Base-by-base conservation (phyloP, 2,888 invertebrate species). In the Athripsodes cinereus region DNA sequence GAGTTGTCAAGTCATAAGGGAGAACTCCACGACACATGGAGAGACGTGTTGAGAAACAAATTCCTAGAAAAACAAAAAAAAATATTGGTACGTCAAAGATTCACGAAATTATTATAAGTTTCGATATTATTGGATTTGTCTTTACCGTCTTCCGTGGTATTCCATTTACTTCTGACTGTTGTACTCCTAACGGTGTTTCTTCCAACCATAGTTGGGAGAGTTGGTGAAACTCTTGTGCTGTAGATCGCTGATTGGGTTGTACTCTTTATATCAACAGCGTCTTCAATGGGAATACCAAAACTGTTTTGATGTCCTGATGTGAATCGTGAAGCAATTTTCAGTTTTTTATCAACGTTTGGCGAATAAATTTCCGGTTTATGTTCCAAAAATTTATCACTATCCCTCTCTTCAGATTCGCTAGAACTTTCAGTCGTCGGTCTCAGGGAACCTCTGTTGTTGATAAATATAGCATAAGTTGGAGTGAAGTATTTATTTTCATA, bases 1-100 rank as follows among this genome's bases (percentile, higher is more conserved):
- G 67, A 10, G 81, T 81, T 1, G 86, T 84, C 63, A 85, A 69
- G 70, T 85, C 85, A 67, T 86, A 86, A 0, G 84, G 84, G n/a
- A 85, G 70, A 2, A 85, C 78, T 1, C 83, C 85, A n/a, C 81
- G 80, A 65, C 86, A 86, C 53, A 81, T 66, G 8, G 72, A 67
- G 51, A 80, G 67, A 3, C 74, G 72, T 1, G 81, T 79, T 1
- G 81, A 81, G n/a, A 74, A 76, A 66, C 81, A 81, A 64, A 74
- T 61, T 40, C 73, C 80, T 80, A 71, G 21, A 72, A 58, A n/a
- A 47, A 20, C 16, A 16, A 13, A 3, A 26, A 10, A n/a, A n/a
- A n/a, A n/a, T n/a, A n/a, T n/a, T n/a, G n/a, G n/a, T n/a, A n/a
- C n/a, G n/a, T n/a, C n/a, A n/a, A n/a, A n/a, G n/a, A n/a, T n/a